A percentile compares a stretch with the other conserved stretches of the same genome.
Conservation (phyloP, 2,113 vertebrate species). For the Phylloscopus trochiloides region DNA sequence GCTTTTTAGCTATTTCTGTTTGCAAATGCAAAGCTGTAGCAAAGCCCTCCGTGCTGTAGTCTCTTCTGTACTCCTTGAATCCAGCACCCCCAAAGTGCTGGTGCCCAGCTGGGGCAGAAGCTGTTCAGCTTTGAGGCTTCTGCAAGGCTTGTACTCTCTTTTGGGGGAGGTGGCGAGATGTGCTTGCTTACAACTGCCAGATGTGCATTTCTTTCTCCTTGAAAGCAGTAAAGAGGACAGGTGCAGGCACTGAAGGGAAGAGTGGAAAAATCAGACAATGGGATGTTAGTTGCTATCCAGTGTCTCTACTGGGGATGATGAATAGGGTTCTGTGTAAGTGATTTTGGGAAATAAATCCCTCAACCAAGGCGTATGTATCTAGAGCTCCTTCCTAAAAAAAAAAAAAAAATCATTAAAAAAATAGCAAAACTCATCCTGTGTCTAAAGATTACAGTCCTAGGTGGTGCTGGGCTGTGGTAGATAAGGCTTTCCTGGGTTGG, state of each 20-base stretch:
- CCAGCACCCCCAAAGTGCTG: neutral
- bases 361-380: neutral
- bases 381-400: neutral
- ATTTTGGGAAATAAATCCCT: neutral
- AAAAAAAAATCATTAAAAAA: neutral
- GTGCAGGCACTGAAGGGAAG: neutral
- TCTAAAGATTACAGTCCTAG: neutral
- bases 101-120: neutral
- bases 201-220: neutral
- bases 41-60: fast-evolving
- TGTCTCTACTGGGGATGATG: neutral
- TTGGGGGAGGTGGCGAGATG: neutral
- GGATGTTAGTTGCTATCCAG: neutral
- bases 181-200: neutral
- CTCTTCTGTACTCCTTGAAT: neutral
- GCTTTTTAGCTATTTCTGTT: neutral
- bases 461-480: neutral
- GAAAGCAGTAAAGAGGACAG: neutral
- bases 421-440: neutral
- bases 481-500: neutral
- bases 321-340: neutral
- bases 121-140: neutral
- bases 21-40: neutral
- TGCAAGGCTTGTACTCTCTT: neutral
- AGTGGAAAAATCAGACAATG: neutral